These are phyloP conservation scores for Ivindomyrus marchei DNA, from an alignment of 2,113 vertebrate genomes.

Conservation along the genomic window DNA sequence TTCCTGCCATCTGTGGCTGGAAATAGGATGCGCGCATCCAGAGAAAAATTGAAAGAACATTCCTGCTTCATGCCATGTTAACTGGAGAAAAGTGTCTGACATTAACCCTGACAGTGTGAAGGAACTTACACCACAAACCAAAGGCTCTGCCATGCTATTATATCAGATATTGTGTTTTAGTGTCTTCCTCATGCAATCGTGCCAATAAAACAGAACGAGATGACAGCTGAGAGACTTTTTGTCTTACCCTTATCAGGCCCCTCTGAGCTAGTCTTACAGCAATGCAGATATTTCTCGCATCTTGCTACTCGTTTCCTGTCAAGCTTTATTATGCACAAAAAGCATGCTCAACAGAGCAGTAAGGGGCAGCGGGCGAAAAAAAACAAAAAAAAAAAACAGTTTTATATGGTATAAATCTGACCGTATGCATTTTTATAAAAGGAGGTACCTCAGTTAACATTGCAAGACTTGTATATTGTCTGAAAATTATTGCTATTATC, in stretches of 20 bases:
- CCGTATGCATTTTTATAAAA: background rate
- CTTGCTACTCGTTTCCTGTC: background rate
- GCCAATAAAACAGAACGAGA: background rate
- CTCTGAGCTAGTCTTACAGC: background rate
- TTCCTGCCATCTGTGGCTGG: background rate
- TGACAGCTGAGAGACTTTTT: background rate
- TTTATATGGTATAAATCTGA: background rate
- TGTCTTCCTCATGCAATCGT: background rate
- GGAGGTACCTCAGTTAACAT: background rate
- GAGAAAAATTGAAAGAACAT: background rate
- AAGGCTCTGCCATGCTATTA: background rate
- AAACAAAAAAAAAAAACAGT: background rate
- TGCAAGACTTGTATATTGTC: background rate
- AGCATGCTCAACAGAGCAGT: background rate
- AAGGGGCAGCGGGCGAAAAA: background rate
- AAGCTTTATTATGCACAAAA: background rate
- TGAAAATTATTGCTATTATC: background rate
- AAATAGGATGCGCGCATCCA: background rate
- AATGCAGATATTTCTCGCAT: background rate
- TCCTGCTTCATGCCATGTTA: background rate
- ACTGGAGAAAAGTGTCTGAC: background rate
- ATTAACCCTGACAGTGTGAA: background rate
- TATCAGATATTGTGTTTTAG: constrained; percentile 1
- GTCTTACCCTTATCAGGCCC: background rate
- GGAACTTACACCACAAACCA: background rate